Conservation (phyloP, 1,140 invertebrate genomes). For the Leguminivora glycinivorella region DNA sequence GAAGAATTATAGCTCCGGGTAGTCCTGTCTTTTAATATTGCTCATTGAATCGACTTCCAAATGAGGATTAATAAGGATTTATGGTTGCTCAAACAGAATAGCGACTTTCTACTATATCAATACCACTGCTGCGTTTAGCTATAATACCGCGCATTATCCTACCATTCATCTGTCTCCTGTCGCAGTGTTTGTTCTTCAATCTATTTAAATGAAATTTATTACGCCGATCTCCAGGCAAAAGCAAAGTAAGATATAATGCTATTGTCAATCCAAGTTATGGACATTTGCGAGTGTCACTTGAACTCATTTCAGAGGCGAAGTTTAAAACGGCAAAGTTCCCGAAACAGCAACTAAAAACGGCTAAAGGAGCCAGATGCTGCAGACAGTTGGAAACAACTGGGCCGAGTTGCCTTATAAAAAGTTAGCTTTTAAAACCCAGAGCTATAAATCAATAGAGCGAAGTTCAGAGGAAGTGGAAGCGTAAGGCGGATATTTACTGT, state of each 20-base stretch:
- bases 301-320: slow-evolving; percentile 49
- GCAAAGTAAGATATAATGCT: slow-evolving; percentile 26
- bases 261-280: slow-evolving; percentile 27
- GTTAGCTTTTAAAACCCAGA: slow-evolving; percentile 67
- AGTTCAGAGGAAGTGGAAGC: slow-evolving; percentile 62
- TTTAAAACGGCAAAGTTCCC: slow-evolving; percentile 68
- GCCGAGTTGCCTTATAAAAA: slow-evolving; percentile 67
- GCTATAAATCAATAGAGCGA: slow-evolving; percentile 71
- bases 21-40: slow-evolving; percentile 51
- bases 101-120: slow-evolving; percentile 44
- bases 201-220: slow-evolving; percentile 36
- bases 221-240: neutral
- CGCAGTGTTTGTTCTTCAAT: slow-evolving; percentile 47
- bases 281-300: slow-evolving; percentile 31
- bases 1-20: slow-evolving; percentile 45
- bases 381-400: slow-evolving; percentile 74
- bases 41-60: slow-evolving; percentile 60
- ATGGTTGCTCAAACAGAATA: slow-evolving; percentile 49
- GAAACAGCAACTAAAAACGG: slow-evolving; percentile 64
- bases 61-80: slow-evolving; percentile 67
- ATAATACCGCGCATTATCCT: slow-evolving; percentile 41
- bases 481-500: slow-evolving; percentile 66
- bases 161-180: slow-evolving; percentile 51
- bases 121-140: slow-evolving; percentile 43
- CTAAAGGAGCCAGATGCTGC: slow-evolving; percentile 69